Conservation (phyloP, 2,797 vertebrate species). For the Sorex maritimensis region DNA sequence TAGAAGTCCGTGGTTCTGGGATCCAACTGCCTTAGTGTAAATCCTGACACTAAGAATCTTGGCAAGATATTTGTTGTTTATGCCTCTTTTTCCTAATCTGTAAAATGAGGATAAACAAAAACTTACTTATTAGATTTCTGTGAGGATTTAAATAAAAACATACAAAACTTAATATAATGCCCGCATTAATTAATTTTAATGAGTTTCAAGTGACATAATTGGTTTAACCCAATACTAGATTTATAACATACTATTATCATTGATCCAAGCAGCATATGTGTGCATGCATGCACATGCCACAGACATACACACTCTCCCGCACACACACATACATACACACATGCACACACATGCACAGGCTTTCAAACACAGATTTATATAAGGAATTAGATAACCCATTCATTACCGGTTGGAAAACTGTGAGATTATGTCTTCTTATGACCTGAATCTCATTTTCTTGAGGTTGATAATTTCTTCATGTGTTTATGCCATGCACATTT, state of each 20-base stretch:
- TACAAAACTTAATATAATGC: neutral
- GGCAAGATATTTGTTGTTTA: neutral
- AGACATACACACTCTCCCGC: neutral
- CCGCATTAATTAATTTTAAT: neutral
- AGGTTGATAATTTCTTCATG: neutral
- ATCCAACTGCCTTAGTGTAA: neutral
- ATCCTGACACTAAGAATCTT: neutral
- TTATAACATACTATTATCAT: neutral
- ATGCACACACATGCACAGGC: neutral
- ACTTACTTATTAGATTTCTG: neutral
- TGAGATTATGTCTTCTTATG: neutral
- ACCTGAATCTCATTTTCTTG: neutral
- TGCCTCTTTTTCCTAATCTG: neutral
- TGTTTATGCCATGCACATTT: neutral
- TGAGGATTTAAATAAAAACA: constrained; percentile 38
- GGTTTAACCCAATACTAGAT: neutral
- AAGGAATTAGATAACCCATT: neutral
- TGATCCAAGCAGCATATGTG: neutral
- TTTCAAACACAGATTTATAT: neutral
- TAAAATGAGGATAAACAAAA: neutral
- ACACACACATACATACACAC: neutral
- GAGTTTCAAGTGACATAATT: neutral
- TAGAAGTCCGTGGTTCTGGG: neutral
- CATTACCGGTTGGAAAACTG: neutral
- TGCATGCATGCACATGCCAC: no score